These are phyloP conservation scores for Microplitis manilae DNA, from an alignment of 2,888 invertebrate genomes.

Conservation along the genomic window DNA sequence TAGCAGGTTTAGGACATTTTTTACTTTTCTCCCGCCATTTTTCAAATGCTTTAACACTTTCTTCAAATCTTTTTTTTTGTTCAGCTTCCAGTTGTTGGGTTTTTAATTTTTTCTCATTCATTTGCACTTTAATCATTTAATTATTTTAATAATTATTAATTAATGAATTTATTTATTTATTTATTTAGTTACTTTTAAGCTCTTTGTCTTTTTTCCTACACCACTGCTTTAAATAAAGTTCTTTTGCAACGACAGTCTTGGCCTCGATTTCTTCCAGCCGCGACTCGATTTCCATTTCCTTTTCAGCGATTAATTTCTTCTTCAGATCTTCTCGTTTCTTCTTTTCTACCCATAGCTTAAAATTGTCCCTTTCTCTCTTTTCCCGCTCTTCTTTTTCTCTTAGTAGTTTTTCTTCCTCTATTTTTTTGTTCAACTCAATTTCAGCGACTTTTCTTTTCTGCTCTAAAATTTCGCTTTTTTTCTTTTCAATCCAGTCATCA, in stretches of 20 bases:
- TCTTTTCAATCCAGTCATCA: conserved; percentile 75
- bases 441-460: conserved; percentile 63
- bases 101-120: conserved; percentile 63
- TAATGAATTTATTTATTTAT: neutral
- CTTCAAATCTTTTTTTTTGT: conserved; percentile 72
- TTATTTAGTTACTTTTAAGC: conserved; percentile 73
- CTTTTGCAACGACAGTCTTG: conserved; percentile 59
- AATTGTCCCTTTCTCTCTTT: conserved; percentile 70
- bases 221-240: conserved; percentile 72
- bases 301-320: conserved; percentile 70
- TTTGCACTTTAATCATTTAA: conserved; percentile 4
- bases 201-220: conserved; percentile 75
- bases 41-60: conserved; percentile 76
- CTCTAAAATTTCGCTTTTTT: conserved; percentile 65
- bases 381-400: conserved; percentile 66
- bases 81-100: conserved; percentile 74
- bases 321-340: conserved; percentile 70
- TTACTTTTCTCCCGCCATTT: conserved; percentile 78
- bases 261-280: conserved; percentile 64
- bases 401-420: conserved; percentile 53
- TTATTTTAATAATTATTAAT: neutral
- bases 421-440: conserved; percentile 49
- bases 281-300: conserved; percentile 72
- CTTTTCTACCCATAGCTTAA: conserved; percentile 69
- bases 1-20: conserved; percentile 77